Evolutionary conservation across 2,113 vertebrate genomes (phyloP).

Genomic region (Syngnathus scovelli): DNA sequence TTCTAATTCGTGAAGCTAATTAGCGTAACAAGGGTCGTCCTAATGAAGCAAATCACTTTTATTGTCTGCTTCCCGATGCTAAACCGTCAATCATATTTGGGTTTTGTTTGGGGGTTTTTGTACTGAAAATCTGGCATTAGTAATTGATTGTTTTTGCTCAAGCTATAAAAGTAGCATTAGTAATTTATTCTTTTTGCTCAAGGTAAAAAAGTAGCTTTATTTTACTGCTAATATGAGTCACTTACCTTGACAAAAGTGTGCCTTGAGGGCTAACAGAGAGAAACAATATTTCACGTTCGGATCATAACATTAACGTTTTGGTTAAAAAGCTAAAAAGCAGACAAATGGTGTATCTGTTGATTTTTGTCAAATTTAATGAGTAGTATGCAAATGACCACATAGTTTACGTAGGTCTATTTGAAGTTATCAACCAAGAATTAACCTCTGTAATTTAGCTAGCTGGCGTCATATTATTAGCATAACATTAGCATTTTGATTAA

Average conservation of each 20-base stretch:
- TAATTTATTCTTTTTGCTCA: not conserved
- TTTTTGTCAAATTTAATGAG: too few species aligned
- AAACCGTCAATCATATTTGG: not conserved
- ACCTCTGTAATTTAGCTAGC: not conserved
- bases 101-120: not conserved
- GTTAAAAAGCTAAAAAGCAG: not conserved
- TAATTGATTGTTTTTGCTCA: not conserved
- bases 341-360: not conserved
- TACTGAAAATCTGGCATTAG: not conserved
- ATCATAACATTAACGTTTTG: not conserved
- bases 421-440: not conserved
- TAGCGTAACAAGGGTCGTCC: not conserved
- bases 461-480: too few species aligned
- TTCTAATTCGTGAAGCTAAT: not conserved
- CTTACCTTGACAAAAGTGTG: too few species aligned
- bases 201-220: not conserved
- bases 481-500: too few species aligned
- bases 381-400: too few species aligned
- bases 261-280: not conserved
- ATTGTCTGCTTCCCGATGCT: not conserved
- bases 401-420: not conserved
- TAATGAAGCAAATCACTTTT: conserved; percentile 2
- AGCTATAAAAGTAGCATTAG: not conserved
- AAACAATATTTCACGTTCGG: not conserved
- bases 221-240: not conserved